phyloP scores from a whole-genome alignment of 2,113 vertebrate genomes.

The Furnarius figulus region DNA sequence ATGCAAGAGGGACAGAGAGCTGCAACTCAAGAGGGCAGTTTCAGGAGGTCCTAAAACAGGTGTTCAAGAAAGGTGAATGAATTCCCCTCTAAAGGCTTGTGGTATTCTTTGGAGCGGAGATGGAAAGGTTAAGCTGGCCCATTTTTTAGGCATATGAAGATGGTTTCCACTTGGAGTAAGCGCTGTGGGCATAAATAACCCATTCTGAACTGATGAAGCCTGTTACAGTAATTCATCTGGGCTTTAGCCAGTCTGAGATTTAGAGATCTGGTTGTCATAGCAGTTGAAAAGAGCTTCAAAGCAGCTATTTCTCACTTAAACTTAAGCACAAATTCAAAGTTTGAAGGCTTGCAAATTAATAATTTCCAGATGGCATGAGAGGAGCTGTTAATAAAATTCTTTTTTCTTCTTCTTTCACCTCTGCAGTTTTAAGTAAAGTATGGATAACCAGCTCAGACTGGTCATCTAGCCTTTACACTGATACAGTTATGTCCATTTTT shows the following conservation, averaged over 20 bases:
- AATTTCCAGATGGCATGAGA: slow-evolving; percentile 41
- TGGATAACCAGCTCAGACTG: background rate
- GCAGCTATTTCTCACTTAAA: slow-evolving; percentile 14
- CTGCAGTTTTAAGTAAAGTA: background rate
- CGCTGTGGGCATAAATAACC: background rate
- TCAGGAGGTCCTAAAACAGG: background rate
- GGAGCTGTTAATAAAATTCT: slow-evolving; percentile 12
- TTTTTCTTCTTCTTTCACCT: background rate
- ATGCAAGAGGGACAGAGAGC: background rate
- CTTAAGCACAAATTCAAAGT: slow-evolving; percentile 32
- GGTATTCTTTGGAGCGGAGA: background rate
- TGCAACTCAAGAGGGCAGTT: background rate
- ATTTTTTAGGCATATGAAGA: background rate
- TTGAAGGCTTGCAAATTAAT: slow-evolving; percentile 59
- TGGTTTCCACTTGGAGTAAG: background rate
- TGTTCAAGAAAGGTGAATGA: background rate
- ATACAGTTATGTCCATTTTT: background rate
- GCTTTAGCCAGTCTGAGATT: background rate
- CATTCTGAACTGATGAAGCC: background rate
- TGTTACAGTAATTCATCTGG: background rate
- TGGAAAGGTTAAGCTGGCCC: background rate
- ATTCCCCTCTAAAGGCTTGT: background rate
- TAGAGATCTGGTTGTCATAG: background rate
- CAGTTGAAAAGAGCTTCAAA: slow-evolving; percentile 54
- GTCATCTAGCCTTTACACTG: background rate